Base-by-base conservation (phyloP, 1,140 invertebrate species). In the Neelides sp. region DNA sequence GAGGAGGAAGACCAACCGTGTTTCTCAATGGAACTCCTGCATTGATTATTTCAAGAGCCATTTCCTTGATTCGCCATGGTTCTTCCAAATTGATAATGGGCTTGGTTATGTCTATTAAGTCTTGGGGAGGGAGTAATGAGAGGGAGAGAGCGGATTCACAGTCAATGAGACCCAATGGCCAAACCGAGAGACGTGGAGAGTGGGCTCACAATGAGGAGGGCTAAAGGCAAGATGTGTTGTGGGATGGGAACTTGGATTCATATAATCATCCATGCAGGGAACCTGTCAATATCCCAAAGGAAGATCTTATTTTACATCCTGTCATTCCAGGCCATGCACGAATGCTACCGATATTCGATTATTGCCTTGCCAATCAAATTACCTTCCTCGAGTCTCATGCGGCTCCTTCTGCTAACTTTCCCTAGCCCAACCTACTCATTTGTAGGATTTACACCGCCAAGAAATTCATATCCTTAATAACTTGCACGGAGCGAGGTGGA, bases 221-320 rank as follows among this genome's bases (percentile, higher is more conserved):
- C 10, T 17, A 40, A 15, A 24, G 39, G 26, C n/a, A 19, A 13
- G 20, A 13, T 41, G 39, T 41, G 40, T 44, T 17, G 34, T 15
- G 10, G 4, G 4, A 15, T 20, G 26, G 20, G 12, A 28, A 43
- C n/a, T 27, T 13, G 24, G 41, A 52, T 48, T 53, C 45, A 42
- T 34, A 53, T 52, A 52, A 52, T 52, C 43, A 52, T 52, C 24
- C 50, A 35, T 45, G 42, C 22, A 36, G 47, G 43, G 43, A 46
- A 52, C 43, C 50, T 53, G 51, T 53, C 51, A 53, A 53, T 53
- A 42, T 48, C 44, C 45, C 36, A 48, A 48, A 24, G 36, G 34
- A 48, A 53, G 51, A 53, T 53, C 51, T 53, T 53, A 48, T 48
- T 53, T 53, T 52, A 52, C 50, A 52, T 53, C 51, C 51, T 53